Percentiles rank a stretch among this genome's conserved stretches.
These are phyloP conservation scores for Agonopterix arenella DNA, from an alignment of 2,888 invertebrate species.

Conservation along the genomic window DNA sequence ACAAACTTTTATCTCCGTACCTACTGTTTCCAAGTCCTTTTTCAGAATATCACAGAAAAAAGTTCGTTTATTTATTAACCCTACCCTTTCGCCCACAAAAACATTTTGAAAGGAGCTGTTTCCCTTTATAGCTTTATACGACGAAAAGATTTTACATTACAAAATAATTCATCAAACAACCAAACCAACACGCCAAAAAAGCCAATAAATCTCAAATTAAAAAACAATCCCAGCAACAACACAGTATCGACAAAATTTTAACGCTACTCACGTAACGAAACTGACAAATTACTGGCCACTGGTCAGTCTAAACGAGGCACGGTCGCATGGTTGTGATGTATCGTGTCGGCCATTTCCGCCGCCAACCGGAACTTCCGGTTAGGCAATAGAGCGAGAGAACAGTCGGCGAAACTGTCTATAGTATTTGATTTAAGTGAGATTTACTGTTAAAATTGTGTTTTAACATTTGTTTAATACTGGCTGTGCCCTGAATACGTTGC, in stretches of 20 bases:
- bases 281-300: not conserved
- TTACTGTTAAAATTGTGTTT: not conserved
- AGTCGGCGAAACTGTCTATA: not conserved
- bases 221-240: not conserved
- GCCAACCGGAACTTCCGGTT: constrained; percentile 36
- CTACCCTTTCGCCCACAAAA: no score
- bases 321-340: constrained; percentile 21
- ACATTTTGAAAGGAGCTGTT: no score
- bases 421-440: not conserved
- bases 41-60: no score
- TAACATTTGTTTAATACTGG: not conserved
- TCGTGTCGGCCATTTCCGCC: constrained; percentile 38
- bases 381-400: constrained; percentile 25
- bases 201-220: not conserved
- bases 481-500: no score
- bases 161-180: no score
- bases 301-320: not conserved
- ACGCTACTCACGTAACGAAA: not conserved
- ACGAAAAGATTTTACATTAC: no score
- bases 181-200: no score
- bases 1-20: no score
- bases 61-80: no score
- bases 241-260: not conserved
- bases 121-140: no score
- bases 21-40: no score